Conservation (phyloP, 1,140 invertebrate species). For the Gerris buenoi region DNA sequence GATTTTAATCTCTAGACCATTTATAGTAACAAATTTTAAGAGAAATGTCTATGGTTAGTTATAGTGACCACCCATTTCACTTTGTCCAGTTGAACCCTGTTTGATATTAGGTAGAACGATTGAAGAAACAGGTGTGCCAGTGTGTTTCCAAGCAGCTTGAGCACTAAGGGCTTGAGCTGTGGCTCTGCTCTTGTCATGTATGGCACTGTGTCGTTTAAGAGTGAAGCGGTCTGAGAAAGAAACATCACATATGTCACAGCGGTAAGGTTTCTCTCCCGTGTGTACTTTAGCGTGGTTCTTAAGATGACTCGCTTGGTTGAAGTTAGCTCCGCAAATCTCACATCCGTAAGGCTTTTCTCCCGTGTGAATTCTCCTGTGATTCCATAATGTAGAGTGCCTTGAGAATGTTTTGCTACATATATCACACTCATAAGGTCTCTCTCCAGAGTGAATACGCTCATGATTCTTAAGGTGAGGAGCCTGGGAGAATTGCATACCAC, state of each 20-base stretch:
- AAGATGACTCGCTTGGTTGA: constrained; percentile 26
- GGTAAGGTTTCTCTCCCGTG: constrained; percentile 17
- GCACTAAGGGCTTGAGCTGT: background rate
- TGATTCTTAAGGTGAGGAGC: constrained; percentile 17
- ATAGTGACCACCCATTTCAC: too few relatives aligned
- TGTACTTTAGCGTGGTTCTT: constrained; percentile 23
- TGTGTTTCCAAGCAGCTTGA: background rate
- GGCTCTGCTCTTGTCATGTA: constrained; percentile 1
- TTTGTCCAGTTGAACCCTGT: too few relatives aligned
- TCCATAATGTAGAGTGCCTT: constrained; percentile 12
- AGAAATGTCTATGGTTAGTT: too few relatives aligned
- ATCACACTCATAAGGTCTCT: constrained; percentile 25
- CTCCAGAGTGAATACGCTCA: constrained; percentile 22
- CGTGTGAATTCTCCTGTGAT: constrained; percentile 25
- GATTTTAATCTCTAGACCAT: too few relatives aligned
- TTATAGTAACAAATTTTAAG: too few relatives aligned
- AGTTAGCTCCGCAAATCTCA: constrained; percentile 20
- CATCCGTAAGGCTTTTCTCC: constrained; percentile 28
- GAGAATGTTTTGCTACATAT: constrained; percentile 23
- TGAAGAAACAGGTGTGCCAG: too few relatives aligned
- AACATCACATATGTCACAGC: constrained; percentile 25
- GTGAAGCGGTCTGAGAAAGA: background rate
- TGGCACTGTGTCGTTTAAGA: background rate
- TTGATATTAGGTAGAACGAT: too few relatives aligned
- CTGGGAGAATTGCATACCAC: constrained; percentile 10